Percentiles rank a stretch among this genome's conserved stretches.
Evolutionary conservation across 1,140 invertebrate species (phyloP).

Genomic region (Brachionus plicatilis): DNA sequence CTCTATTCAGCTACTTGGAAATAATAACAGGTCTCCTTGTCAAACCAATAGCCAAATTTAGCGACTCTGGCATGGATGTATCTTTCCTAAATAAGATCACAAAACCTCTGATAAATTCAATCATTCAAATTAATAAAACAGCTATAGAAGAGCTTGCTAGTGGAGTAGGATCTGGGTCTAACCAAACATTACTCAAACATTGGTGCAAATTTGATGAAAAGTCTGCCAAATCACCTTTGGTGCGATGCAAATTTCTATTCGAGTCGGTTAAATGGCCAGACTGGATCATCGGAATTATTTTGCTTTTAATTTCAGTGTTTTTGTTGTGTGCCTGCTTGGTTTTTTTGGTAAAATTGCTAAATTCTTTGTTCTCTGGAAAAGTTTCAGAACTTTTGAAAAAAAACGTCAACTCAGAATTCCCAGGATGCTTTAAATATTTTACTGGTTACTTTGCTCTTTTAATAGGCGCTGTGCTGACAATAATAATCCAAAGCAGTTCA

Average conservation of each 20-base stretch:
- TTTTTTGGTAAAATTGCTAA: slow-evolving; percentile 61
- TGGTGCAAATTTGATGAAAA: slow-evolving; percentile 30
- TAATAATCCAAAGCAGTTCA: slow-evolving; percentile 63
- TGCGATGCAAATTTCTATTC: slow-evolving; percentile 27
- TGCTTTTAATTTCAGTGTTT: slow-evolving; percentile 59
- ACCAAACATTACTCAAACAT: background rate
- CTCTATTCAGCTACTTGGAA: slow-evolving; percentile 46
- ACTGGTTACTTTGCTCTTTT: slow-evolving; percentile 62
- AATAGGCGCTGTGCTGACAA: slow-evolving; percentile 60
- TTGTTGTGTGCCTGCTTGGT: slow-evolving; percentile 60
- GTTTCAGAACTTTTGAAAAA: slow-evolving; percentile 59
- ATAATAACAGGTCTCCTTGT: background rate
- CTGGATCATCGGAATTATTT: slow-evolving; percentile 54
- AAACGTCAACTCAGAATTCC: slow-evolving; percentile 61
- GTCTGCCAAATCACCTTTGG: background rate
- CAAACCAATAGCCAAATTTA: slow-evolving; percentile 44
- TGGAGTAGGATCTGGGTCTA: background rate
- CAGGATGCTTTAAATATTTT: slow-evolving; percentile 53
- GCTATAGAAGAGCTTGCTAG: background rate
- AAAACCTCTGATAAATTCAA: slow-evolving; percentile 57
- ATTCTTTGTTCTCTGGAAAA: slow-evolving; percentile 56
- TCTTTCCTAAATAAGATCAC: slow-evolving; percentile 58
- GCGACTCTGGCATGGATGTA: slow-evolving; percentile 42
- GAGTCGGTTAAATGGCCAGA: slow-evolving; percentile 50
- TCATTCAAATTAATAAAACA: slow-evolving; percentile 53